These are phyloP conservation scores for Toxonevra muliebris DNA, from an alignment of 2,888 invertebrate species.

Conservation along the genomic window DNA sequence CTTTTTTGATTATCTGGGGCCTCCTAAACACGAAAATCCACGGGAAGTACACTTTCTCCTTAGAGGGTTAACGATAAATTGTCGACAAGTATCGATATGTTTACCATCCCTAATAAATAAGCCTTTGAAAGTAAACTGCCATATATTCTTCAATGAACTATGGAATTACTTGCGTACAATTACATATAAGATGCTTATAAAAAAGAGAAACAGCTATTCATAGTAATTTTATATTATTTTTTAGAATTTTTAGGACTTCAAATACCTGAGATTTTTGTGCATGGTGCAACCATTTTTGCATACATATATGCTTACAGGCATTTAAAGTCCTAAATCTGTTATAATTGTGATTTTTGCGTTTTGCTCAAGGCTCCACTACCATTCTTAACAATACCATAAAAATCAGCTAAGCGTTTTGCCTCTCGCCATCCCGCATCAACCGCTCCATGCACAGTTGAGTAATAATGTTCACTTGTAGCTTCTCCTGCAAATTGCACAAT, in stretches of 20 bases:
- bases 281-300: slow-evolving; percentile 7
- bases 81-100: no score
- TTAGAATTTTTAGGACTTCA: slow-evolving; percentile 41
- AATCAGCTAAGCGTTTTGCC: slow-evolving; percentile 69
- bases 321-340: slow-evolving; percentile 50
- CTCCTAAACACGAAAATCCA: no score
- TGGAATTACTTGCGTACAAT: neutral
- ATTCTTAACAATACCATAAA: slow-evolving; percentile 49
- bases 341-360: slow-evolving; percentile 52
- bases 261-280: slow-evolving; percentile 25
- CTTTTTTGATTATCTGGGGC: no score
- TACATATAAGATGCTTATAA: neutral
- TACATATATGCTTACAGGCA: slow-evolving; percentile 36
- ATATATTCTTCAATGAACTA: neutral
- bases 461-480: slow-evolving; percentile 74
- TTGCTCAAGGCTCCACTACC: slow-evolving; percentile 17
- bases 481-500: slow-evolving; percentile 76
- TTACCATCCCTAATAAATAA: no score
- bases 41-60: no score
- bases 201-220: neutral
- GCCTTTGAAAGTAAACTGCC: no score
- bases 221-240: slow-evolving; percentile 21
- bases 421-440: slow-evolving; percentile 78
- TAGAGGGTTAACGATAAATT: no score
- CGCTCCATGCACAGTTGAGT: slow-evolving; percentile 78